Evolutionary conservation across 1,140 invertebrate genomes (phyloP).

Genomic region (Drosophila albomicans): DNA sequence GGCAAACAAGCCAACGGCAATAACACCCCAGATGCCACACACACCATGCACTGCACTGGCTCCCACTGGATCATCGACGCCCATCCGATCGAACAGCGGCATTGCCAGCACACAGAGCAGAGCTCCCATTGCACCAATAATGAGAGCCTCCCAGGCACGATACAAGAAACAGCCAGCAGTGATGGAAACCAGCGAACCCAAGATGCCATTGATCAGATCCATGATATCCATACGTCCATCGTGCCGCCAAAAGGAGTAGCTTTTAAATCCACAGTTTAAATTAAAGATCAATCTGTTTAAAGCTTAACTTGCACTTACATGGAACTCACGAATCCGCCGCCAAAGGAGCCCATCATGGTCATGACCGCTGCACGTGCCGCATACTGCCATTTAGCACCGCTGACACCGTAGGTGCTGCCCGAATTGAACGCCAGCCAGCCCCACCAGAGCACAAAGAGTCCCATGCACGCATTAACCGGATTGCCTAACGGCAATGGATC

Average conservation of each 20-base stretch:
- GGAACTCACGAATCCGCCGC: slow-evolving; percentile 92
- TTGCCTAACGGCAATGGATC: slow-evolving; percentile 92
- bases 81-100: slow-evolving; percentile 90
- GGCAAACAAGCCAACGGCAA: slow-evolving; percentile 96
- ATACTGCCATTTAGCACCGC: slow-evolving; percentile 89
- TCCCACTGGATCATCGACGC: slow-evolving; percentile 96
- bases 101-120: slow-evolving; percentile 89
- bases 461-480: slow-evolving; percentile 96
- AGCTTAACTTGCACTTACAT: slow-evolving; percentile 78
- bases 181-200: slow-evolving; percentile 94
- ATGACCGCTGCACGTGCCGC: slow-evolving; percentile 95
- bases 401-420: slow-evolving; percentile 93
- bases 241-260: slow-evolving; percentile 88
- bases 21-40: slow-evolving; percentile 90
- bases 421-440: slow-evolving; percentile 98
- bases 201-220: slow-evolving; percentile 94
- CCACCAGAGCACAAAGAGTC: slow-evolving; percentile 97
- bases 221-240: slow-evolving; percentile 92
- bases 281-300: background rate
- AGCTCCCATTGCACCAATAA: slow-evolving; percentile 93
- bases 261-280: slow-evolving; percentile 39
- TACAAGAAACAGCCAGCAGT: slow-evolving; percentile 97
- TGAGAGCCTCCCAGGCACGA: slow-evolving; percentile 92
- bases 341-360: slow-evolving; percentile 95
- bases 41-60: slow-evolving; percentile 95